These are phyloP conservation scores for Cranoglanis bouderius DNA, from an alignment of 2,113 vertebrate genomes.

Conservation along the genomic window DNA sequence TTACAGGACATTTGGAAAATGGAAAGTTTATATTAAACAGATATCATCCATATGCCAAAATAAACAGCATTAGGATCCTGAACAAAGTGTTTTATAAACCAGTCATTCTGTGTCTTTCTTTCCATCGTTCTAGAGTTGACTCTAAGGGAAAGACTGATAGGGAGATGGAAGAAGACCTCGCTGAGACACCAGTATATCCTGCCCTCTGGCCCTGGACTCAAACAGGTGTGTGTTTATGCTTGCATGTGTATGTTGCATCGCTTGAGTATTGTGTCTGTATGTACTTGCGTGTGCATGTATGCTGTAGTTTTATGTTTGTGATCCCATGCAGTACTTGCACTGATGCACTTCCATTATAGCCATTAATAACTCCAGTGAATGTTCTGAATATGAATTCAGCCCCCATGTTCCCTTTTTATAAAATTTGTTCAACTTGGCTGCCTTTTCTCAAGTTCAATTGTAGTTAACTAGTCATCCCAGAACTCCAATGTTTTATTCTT, in stretches of 20 bases:
- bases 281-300: constrained; percentile 12
- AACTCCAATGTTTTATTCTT: constrained; percentile 55
- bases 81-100: background rate
- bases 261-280: background rate
- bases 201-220: constrained; percentile 60
- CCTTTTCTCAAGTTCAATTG: constrained; percentile 52
- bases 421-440: constrained; percentile 54
- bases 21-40: background rate
- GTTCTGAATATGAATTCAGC: constrained; percentile 42
- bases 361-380: constrained; percentile 40
- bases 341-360: constrained; percentile 12
- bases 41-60: background rate
- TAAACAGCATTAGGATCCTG: background rate
- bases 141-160: constrained; percentile 49
- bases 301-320: background rate
- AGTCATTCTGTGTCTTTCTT: background rate
- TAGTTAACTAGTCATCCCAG: constrained; percentile 55
- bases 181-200: constrained; percentile 50
- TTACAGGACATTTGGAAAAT: background rate
- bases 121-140: constrained; percentile 34
- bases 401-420: background rate
- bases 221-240: constrained; percentile 53
- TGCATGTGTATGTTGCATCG: constrained; percentile 11
- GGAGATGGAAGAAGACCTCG: constrained; percentile 21
- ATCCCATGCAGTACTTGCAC: constrained; percentile 13